A percentile compares a stretch with the other conserved stretches of the same genome.
phyloP scores from a whole-genome alignment of 2,113 vertebrate genomes.

The Antechinus stuartii region DNA sequence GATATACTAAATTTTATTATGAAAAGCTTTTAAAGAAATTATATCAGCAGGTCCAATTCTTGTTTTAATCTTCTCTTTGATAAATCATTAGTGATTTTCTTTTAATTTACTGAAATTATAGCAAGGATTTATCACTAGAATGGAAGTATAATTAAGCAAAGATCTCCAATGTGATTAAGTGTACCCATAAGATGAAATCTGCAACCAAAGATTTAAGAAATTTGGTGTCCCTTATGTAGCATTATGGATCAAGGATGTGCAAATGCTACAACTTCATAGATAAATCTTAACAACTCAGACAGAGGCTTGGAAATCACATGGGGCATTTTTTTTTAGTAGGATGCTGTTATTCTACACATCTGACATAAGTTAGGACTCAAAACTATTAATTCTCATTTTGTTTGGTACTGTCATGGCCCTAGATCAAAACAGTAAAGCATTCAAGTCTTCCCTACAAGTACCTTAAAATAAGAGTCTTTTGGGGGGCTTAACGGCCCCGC shows the following conservation, averaged over 20 bases:
- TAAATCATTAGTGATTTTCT: conserved; percentile 47
- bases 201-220: conserved; percentile 76
- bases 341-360: not conserved
- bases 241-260: no score
- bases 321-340: not conserved
- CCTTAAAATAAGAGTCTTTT: not conserved
- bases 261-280: no score
- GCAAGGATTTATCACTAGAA: conserved; percentile 83
- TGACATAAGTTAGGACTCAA: no score
- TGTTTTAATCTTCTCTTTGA: conserved; percentile 42
- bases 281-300: not conserved
- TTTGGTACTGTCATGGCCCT: not conserved
- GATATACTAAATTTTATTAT: not conserved
- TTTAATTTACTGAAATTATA: conserved; percentile 72
- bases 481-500: no score
- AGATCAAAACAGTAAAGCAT: not conserved
- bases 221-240: not conserved
- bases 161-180: conserved; percentile 81
- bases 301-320: not conserved
- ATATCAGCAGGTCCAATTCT: no score
- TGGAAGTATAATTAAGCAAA: conserved; percentile 82
- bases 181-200: conserved; percentile 80
- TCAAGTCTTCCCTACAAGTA: not conserved
- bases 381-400: not conserved
- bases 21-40: not conserved